Conservation (phyloP, 2,888 invertebrate genomes). For the Polydrusus tereticollis region DNA sequence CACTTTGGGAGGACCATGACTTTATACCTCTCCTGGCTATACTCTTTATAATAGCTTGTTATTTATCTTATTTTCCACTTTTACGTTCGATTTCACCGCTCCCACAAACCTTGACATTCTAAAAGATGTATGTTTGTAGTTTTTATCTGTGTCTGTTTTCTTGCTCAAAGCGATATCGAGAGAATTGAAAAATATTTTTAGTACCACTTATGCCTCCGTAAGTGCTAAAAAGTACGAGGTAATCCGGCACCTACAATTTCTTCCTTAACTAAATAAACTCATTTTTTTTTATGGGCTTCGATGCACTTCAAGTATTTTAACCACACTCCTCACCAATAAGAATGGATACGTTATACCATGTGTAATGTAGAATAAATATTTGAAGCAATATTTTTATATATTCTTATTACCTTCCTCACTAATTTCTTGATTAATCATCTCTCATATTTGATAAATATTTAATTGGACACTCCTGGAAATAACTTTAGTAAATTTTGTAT, state of each 20-base stretch:
- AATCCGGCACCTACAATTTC: neutral
- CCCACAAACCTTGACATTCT: constrained; percentile 46
- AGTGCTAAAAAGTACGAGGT: constrained; percentile 14
- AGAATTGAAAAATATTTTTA: constrained; percentile 32
- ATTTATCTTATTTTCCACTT: constrained; percentile 24
- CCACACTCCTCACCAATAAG: neutral
- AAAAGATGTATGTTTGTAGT: constrained; percentile 11
- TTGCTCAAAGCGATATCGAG: constrained; percentile 1
- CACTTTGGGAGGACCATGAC: constrained; percentile 11
- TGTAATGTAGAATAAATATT: too few species aligned
- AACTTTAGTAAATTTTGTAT: too few species aligned
- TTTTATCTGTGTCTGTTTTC: constrained; percentile 1
- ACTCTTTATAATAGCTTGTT: constrained; percentile 1
- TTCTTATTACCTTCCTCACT: too few species aligned
- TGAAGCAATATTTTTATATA: too few species aligned
- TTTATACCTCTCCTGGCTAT: constrained; percentile 3
- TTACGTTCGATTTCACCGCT: constrained; percentile 33
- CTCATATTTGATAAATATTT: too few species aligned
- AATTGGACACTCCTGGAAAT: too few species aligned
- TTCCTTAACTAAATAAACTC: neutral
- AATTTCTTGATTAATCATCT: too few species aligned
- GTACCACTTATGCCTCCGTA: constrained; percentile 3
- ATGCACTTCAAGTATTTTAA: neutral
- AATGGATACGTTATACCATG: neutral
- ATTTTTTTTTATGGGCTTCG: constrained; percentile 1